A percentile compares a stretch with the other conserved stretches of the same genome.
These are phyloP conservation scores for Hypomesus transpacificus DNA, from an alignment of 2,113 vertebrate genomes.

Conservation along the genomic window DNA sequence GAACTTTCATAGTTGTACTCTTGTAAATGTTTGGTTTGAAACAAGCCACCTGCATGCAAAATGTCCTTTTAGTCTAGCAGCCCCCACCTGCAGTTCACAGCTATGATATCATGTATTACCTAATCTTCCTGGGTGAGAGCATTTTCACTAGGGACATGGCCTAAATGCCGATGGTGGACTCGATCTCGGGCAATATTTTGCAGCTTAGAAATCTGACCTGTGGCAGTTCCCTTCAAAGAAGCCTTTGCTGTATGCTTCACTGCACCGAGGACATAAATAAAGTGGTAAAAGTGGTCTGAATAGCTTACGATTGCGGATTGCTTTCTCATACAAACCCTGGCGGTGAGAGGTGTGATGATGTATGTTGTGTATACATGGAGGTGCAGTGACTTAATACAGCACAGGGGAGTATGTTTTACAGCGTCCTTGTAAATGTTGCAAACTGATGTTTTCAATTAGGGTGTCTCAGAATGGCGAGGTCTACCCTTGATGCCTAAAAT, in stretches of 20 bases:
- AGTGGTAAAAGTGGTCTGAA: conserved; percentile 27
- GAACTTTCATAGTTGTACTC: conserved; percentile 41
- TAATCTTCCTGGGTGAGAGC: conserved; percentile 54
- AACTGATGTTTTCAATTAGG: conserved; percentile 84
- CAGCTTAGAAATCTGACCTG: conserved; percentile 18
- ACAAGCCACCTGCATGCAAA: conserved; percentile 48
- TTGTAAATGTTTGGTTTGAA: conserved; percentile 27
- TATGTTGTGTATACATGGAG: conserved; percentile 63
- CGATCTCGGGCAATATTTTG: conserved; percentile 21
- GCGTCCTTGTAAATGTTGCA: conserved; percentile 74
- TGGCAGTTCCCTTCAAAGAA: conserved; percentile 3
- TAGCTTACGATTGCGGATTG: conserved; percentile 40
- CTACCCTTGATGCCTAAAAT: conserved; percentile 73
- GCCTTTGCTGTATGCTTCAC: conserved; percentile 26
- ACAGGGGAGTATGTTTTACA: conserved; percentile 74
- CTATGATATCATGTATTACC: conserved; percentile 65
- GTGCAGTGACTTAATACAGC: conserved; percentile 70
- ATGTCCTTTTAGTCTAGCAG: conserved; percentile 39
- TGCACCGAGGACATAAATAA: conserved; percentile 38
- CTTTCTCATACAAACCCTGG: conserved; percentile 35
- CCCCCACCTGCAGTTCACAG: conserved; percentile 64
- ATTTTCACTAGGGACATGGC: conserved; percentile 60
- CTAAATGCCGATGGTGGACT: conserved; percentile 54
- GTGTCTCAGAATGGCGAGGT: conserved; percentile 71
- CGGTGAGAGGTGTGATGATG: conserved; percentile 43